A percentile compares a stretch with the other conserved stretches of the same genome.
Evolutionary conservation across 2,888 invertebrate genomes (phyloP).

Genomic region (Apotomis betuletana): DNA sequence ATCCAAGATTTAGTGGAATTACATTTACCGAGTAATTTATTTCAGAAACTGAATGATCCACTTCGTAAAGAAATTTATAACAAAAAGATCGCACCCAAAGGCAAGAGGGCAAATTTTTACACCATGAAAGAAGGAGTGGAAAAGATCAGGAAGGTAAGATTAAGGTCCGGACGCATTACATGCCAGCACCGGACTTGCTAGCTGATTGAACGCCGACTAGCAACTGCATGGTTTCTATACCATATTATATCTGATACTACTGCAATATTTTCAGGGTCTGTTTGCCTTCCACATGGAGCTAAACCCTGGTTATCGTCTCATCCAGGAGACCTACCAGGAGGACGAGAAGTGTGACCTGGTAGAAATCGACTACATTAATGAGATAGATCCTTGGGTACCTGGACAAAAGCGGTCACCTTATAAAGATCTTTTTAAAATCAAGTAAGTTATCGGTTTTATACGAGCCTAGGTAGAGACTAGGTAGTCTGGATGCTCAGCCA

Average conservation of each 20-base stretch:
- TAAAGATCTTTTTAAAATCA: slow-evolving; percentile 81
- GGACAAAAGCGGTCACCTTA: slow-evolving; percentile 80
- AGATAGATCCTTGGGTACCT: slow-evolving; percentile 81
- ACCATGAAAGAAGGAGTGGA: slow-evolving; percentile 76
- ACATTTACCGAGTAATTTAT: slow-evolving; percentile 33
- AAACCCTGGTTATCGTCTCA: slow-evolving; percentile 81
- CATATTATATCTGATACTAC: not conserved
- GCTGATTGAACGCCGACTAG: too few species aligned
- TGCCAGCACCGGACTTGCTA: too few species aligned
- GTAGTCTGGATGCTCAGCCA: too few species aligned
- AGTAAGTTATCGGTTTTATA: slow-evolving; percentile 61
- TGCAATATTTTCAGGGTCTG: slow-evolving; percentile 64
- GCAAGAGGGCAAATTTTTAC: slow-evolving; percentile 72
- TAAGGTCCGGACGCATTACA: too few species aligned
- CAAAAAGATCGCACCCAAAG: slow-evolving; percentile 78
- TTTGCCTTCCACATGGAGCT: slow-evolving; percentile 84
- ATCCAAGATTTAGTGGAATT: too few species aligned
- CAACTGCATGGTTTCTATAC: too few species aligned
- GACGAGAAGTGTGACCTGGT: slow-evolving; percentile 85
- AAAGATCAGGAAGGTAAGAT: slow-evolving; percentile 66
- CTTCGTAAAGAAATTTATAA: slow-evolving; percentile 76
- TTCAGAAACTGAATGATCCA: slow-evolving; percentile 77
- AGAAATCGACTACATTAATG: slow-evolving; percentile 81
- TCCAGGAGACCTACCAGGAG: slow-evolving; percentile 84
- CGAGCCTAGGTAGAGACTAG: too few species aligned